These are phyloP conservation scores for Spodoptera exigua DNA, from an alignment of 2,888 invertebrate genomes.

Conservation along the genomic window DNA sequence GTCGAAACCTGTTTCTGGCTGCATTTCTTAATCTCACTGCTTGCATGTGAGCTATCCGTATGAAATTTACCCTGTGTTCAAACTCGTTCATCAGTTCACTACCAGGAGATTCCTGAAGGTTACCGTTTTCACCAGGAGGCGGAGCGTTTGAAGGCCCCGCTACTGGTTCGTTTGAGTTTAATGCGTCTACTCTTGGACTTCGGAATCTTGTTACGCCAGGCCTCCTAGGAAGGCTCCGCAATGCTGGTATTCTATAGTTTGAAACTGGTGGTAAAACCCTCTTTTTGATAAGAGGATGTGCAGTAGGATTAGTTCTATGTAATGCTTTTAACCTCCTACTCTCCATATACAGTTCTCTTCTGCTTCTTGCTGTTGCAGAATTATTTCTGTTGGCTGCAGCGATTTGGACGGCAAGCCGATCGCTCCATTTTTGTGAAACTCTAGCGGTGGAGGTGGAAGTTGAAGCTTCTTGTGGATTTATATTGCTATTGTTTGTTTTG, in stretches of 20 bases:
- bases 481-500: constrained; percentile 45
- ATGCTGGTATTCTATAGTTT: constrained; percentile 78
- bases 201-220: constrained; percentile 51
- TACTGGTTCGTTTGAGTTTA: constrained; percentile 69
- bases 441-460: constrained; percentile 54
- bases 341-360: constrained; percentile 81
- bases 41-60: constrained; percentile 82
- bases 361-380: constrained; percentile 78
- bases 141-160: constrained; percentile 74
- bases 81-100: constrained; percentile 74
- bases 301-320: constrained; percentile 80
- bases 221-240: constrained; percentile 73
- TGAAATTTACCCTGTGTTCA: constrained; percentile 79
- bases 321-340: constrained; percentile 80
- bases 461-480: constrained; percentile 49
- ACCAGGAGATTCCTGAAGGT: constrained; percentile 59
- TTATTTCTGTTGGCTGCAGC: constrained; percentile 84
- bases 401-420: constrained; percentile 84
- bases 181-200: constrained; percentile 58
- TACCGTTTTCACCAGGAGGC: constrained; percentile 53
- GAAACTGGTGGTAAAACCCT: constrained; percentile 75
- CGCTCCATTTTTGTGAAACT: constrained; percentile 76
- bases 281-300: constrained; percentile 78
- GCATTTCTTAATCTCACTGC: constrained; percentile 80
- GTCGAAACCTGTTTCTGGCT: constrained; percentile 78